Percentiles rank a stretch among this genome's conserved stretches.
Evolutionary conservation across 2,888 invertebrate species (phyloP).

Genomic region (Microctonus hyperodae): DNA sequence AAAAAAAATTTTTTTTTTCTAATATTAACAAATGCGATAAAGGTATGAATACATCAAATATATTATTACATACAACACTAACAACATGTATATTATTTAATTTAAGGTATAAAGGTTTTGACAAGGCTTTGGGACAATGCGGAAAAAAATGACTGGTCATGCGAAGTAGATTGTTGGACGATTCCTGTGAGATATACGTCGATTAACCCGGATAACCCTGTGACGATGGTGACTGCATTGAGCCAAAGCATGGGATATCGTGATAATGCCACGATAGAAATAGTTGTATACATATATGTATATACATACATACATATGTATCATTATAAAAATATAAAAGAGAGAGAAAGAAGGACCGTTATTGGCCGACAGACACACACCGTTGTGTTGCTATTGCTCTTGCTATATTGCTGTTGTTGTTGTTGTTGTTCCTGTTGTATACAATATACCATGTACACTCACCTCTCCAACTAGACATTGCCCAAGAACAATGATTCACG

Average conservation of each 20-base stretch:
- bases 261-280: conserved; percentile 50
- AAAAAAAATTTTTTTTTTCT: too few relatives aligned
- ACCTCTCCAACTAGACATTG: conserved; percentile 34
- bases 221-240: conserved; percentile 29
- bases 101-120: neutral
- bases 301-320: conserved; percentile 37
- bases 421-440: conserved; percentile 9
- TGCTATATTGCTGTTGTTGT: neutral
- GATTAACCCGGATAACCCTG: conserved; percentile 52
- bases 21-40: too few relatives aligned
- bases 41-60: too few relatives aligned
- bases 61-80: too few relatives aligned
- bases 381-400: conserved; percentile 28
- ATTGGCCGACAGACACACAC: conserved; percentile 30
- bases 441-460: conserved; percentile 18
- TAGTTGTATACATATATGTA: conserved; percentile 24
- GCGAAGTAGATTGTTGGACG: conserved; percentile 34
- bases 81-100: too few relatives aligned
- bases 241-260: too few relatives aligned
- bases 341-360: conserved; percentile 32
- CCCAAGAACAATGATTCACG: conserved; percentile 51
- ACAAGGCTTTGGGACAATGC: neutral
- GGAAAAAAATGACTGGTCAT: conserved; percentile 29
- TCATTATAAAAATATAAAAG: conserved; percentile 3
- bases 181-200: conserved; percentile 43